Percentiles rank a stretch among this genome's conserved stretches.
Conservation (phyloP, 2,888 invertebrate genomes). For the Scrobipalpa costella region DNA sequence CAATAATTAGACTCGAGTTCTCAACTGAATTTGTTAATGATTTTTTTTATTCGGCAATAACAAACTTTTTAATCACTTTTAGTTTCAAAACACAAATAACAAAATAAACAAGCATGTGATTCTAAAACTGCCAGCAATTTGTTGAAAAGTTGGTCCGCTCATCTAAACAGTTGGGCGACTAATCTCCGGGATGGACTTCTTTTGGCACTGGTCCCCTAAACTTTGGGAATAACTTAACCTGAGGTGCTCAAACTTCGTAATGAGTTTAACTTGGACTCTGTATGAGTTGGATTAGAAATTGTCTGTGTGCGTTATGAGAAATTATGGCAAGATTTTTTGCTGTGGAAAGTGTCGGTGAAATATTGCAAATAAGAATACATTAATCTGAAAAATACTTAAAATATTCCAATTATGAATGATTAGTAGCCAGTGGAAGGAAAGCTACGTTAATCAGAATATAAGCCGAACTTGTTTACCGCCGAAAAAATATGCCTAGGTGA, state of each 20-base stretch:
- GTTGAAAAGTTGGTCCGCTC: not conserved
- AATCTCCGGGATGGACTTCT: conserved; percentile 10
- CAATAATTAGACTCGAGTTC: no score
- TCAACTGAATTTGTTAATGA: no score
- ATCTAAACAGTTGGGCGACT: conserved; percentile 11
- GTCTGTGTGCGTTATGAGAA: not conserved
- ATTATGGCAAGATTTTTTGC: not conserved
- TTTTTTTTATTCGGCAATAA: no score
- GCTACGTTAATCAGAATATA: no score
- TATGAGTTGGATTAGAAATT: conserved; percentile 17
- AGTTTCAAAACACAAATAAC: no score
- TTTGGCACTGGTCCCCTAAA: conserved; percentile 4
- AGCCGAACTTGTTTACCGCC: no score
- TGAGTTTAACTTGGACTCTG: conserved; percentile 13
- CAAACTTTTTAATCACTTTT: no score
- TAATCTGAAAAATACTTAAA: not conserved
- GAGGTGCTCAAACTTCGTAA: conserved; percentile 15
- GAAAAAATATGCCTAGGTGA: no score
- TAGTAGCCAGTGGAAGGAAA: no score
- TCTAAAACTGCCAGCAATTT: conserved; percentile 1
- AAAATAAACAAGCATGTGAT: not conserved
- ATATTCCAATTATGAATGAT: not conserved
- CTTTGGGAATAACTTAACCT: conserved; percentile 17
- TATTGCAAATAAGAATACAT: no score
- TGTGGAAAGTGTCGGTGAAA: not conserved